Evolutionary conservation across 2,113 vertebrate genomes (phyloP).

Genomic region (Triplophysa rosa): DNA sequence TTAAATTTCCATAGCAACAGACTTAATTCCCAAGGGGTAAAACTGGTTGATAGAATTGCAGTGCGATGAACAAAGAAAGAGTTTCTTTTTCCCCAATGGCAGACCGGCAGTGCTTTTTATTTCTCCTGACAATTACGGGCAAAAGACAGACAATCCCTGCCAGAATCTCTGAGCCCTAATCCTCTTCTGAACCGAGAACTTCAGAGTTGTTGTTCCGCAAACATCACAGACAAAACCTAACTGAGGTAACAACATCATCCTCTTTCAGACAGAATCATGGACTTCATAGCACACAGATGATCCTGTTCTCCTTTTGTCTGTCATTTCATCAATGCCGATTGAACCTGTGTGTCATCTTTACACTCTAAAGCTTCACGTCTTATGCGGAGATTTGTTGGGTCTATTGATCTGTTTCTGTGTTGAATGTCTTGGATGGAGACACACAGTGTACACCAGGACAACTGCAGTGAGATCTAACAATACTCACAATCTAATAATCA

Average conservation of each 20-base stretch:
- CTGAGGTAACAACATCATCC: slow-evolving; percentile 3
- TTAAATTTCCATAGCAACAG: slow-evolving; percentile 45
- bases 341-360: slow-evolving; percentile 1
- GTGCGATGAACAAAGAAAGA: slow-evolving; percentile 23
- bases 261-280: slow-evolving; percentile 17
- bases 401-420: neutral
- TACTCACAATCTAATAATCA: too few relatives aligned
- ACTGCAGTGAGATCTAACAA: too few relatives aligned
- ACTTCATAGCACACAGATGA: slow-evolving; percentile 32
- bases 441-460: neutral
- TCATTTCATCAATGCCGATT: neutral
- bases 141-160: slow-evolving; percentile 27
- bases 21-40: slow-evolving; percentile 28
- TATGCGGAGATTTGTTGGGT: neutral
- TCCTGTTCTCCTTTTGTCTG: slow-evolving; percentile 24
- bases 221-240: slow-evolving; percentile 22
- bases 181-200: slow-evolving; percentile 31
- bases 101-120: slow-evolving; percentile 22
- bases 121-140: slow-evolving; percentile 33
- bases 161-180: slow-evolving; percentile 37
- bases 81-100: slow-evolving; percentile 3
- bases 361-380: neutral
- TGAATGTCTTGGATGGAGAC: neutral
- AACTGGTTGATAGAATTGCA: slow-evolving; percentile 9
- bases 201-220: neutral